Evolutionary conservation across 2,113 vertebrate genomes (phyloP).

Genomic region (Rousettus leschenaultii): DNA sequence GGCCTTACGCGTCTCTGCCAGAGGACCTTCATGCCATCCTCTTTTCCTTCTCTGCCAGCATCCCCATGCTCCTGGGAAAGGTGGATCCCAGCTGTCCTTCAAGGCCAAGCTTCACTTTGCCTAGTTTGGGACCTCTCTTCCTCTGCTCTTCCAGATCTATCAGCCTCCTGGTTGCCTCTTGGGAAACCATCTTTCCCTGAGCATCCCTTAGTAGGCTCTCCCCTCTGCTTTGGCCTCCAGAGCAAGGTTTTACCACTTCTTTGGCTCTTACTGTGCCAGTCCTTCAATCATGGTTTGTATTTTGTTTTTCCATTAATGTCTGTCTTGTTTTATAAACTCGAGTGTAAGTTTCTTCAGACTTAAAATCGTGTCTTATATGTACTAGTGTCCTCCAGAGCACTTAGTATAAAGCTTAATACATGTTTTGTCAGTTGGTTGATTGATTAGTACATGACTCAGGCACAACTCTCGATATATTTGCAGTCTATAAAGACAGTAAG

Average conservation of each 20-base stretch:
- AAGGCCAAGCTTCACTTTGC: background rate
- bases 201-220: background rate
- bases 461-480: conserved; percentile 10
- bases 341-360: background rate
- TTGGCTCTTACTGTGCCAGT: background rate
- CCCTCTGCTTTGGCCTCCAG: background rate
- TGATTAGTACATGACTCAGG: background rate
- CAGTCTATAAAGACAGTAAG: conserved; percentile 19
- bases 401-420: background rate
- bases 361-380: background rate
- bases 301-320: conserved; percentile 15
- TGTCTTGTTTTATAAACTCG: conserved; percentile 33
- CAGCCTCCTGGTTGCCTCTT: background rate
- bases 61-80: background rate
- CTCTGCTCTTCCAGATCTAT: background rate
- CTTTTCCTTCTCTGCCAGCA: background rate
- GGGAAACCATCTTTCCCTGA: background rate
- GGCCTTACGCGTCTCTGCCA: background rate
- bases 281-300: background rate
- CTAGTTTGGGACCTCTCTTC: background rate
- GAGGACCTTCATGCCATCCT: background rate
- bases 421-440: background rate
- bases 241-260: background rate
- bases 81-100: background rate
- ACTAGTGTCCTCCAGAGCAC: background rate